Percentiles rank a stretch among this genome's conserved stretches.
Conservation (phyloP, 2,113 vertebrate species). For the Tragelaphus buxtoni region DNA sequence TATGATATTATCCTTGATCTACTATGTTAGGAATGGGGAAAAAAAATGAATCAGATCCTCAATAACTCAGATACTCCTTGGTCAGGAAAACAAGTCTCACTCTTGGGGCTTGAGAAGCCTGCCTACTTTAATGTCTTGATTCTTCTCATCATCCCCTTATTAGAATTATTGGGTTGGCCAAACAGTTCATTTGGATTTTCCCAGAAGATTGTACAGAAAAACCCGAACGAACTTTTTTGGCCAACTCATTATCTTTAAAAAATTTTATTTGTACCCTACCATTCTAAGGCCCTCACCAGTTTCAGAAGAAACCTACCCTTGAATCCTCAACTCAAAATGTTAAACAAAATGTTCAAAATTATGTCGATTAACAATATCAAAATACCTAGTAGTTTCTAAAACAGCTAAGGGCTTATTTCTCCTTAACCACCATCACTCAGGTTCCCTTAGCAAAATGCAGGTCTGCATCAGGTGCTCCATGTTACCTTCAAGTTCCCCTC, state of each 20-base stretch:
- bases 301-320: neutral
- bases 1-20: neutral
- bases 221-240: fast-evolving
- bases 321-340: neutral
- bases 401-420: neutral
- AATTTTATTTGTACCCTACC: neutral
- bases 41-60: slow-evolving; percentile 10
- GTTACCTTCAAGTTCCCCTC: neutral
- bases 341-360: neutral
- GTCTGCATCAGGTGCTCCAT: neutral
- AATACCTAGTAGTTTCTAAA: neutral
- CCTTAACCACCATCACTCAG: neutral
- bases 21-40: neutral
- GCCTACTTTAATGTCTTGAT: neutral
- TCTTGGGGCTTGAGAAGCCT: neutral
- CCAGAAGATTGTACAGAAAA: neutral
- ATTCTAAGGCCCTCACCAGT: neutral
- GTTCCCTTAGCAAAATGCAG: neutral
- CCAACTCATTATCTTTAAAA: neutral
- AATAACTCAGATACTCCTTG: neutral
- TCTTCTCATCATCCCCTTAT: neutral
- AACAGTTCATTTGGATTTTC: neutral
- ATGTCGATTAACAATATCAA: neutral
- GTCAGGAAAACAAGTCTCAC: neutral
- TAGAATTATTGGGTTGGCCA: neutral